Evolutionary conservation across 2,888 invertebrate genomes (phyloP).

Genomic region (Pedicia rivosa): DNA sequence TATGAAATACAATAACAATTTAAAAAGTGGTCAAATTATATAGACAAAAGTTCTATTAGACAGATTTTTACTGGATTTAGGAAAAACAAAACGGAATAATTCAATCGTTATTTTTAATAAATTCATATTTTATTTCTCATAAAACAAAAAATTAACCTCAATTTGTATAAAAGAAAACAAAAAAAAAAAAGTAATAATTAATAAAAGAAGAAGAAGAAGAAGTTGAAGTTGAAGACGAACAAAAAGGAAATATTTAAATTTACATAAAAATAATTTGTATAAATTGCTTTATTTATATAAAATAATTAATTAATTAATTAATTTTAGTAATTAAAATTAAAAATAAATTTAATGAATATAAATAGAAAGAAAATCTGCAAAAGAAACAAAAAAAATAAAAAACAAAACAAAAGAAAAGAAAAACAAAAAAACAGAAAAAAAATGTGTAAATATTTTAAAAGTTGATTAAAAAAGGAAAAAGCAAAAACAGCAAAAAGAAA

Average conservation of each 20-base stretch:
- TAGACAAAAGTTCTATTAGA: too few species aligned
- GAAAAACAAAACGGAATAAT: too few species aligned
- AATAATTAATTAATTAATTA: conserved; percentile 3
- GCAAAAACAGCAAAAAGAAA: not conserved
- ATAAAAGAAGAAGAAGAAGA: not conserved
- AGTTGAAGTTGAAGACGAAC: not conserved
- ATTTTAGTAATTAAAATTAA: conserved; percentile 3
- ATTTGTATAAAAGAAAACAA: not conserved
- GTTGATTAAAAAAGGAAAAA: not conserved
- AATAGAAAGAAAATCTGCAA: too few species aligned
- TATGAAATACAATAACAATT: too few species aligned
- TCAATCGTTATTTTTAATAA: too few species aligned
- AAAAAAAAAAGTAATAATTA: not conserved
- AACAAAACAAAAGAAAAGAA: too few species aligned
- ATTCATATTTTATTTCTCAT: not conserved
- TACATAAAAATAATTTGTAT: too few species aligned
- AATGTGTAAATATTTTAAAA: too few species aligned
- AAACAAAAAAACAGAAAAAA: too few species aligned
- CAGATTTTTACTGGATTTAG: too few species aligned
- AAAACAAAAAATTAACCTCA: not conserved
- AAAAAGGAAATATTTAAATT: not conserved
- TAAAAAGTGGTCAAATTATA: too few species aligned
- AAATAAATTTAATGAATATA: not conserved
- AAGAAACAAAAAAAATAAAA: too few species aligned
- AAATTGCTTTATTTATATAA: not conserved